phyloP scores from a whole-genome alignment of 30 jellyfish, hydroid and myxozoan species.

The Cassiopea xamachana region DNA sequence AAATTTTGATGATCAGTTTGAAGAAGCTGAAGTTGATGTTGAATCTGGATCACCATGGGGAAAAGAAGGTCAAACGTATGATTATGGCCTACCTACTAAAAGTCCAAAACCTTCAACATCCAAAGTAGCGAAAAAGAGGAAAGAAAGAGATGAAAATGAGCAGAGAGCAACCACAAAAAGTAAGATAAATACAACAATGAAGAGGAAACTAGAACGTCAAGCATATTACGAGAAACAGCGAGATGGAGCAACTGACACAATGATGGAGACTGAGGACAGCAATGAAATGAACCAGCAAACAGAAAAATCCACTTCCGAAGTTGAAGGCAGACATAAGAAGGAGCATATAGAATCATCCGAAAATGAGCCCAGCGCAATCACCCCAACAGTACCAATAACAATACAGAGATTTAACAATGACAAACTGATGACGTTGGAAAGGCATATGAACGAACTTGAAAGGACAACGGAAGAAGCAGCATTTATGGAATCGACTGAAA shows the following conservation, averaged over 20 bases:
- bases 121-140: neutral
- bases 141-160: neutral
- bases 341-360: conserved; percentile 20
- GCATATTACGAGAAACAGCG: neutral
- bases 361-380: conserved; percentile 6
- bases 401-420: conserved; percentile 24
- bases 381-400: conserved; percentile 52
- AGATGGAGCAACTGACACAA: neutral
- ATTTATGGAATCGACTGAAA: neutral
- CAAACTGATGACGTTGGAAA: conserved; percentile 42
- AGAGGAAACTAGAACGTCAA: neutral
- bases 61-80: conserved; percentile 41
- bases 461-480: conserved; percentile 30
- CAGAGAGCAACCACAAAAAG: neutral
- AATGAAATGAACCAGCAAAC: neutral
- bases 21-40: conserved; percentile 79
- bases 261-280: neutral
- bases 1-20: conserved; percentile 75
- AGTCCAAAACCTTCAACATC: conserved; percentile 45
- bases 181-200: neutral
- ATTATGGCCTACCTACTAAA: conserved; percentile 68
- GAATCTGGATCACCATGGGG: conserved; percentile 51
- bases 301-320: neutral
- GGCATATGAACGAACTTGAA: conserved; percentile 51
- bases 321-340: neutral